phyloP scores from a whole-genome alignment of 1,140 invertebrate genomes.

The Thalassaphorura encarpata region DNA sequence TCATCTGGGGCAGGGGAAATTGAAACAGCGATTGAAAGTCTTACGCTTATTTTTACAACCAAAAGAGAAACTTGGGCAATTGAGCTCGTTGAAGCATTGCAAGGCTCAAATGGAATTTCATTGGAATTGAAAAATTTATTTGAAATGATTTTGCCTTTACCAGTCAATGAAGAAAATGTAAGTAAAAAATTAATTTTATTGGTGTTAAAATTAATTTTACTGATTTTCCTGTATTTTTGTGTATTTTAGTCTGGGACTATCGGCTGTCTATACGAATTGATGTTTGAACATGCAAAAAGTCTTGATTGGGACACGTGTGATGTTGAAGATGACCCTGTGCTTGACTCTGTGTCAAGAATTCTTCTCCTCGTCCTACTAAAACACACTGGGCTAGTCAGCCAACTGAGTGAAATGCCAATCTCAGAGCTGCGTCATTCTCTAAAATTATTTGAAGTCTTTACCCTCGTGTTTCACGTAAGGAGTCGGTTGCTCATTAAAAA shows the following conservation, averaged over 20 bases:
- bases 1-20: too few relatives aligned
- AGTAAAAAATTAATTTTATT: too few relatives aligned
- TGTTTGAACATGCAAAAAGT: slow-evolving; percentile 34
- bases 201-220: background rate
- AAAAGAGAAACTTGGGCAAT: slow-evolving; percentile 21
- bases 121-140: slow-evolving; percentile 10
- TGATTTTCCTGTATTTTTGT: background rate
- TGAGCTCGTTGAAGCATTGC: too few relatives aligned
- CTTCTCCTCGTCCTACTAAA: slow-evolving; percentile 46
- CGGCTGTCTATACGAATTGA: slow-evolving; percentile 27
- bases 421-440: slow-evolving; percentile 19
- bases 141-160: slow-evolving; percentile 20
- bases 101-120: too few relatives aligned
- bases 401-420: slow-evolving; percentile 26
- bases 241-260: slow-evolving; percentile 8
- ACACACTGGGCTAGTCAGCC: slow-evolving; percentile 41
- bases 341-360: slow-evolving; percentile 44
- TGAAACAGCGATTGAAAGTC: slow-evolving; percentile 12
- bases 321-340: slow-evolving; percentile 39
- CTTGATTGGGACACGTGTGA: slow-evolving; percentile 46
- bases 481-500: slow-evolving; percentile 9
- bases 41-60: slow-evolving; percentile 7
- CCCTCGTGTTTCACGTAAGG: slow-evolving; percentile 26
- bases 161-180: slow-evolving; percentile 9
- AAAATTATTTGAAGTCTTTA: slow-evolving; percentile 30